phyloP scores from a whole-genome alignment of 2,888 invertebrate species.

The Hyppa rectilinea region DNA sequence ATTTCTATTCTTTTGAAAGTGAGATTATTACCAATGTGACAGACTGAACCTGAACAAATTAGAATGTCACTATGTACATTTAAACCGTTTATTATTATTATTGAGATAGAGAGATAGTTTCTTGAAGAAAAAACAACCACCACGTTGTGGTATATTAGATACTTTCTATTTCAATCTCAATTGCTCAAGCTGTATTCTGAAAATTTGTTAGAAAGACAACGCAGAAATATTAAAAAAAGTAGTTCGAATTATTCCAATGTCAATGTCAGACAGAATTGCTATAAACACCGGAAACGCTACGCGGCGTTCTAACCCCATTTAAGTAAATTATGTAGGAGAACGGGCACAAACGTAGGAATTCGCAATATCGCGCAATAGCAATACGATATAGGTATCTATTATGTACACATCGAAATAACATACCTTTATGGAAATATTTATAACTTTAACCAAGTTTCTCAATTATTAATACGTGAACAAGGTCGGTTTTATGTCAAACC shows the following conservation, averaged over 20 bases:
- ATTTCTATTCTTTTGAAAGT: not conserved
- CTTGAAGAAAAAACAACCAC: not conserved
- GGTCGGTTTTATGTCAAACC: not conserved
- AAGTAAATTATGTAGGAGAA: not conserved
- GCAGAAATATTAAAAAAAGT: not conserved
- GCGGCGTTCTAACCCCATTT: not conserved
- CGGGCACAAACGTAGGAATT: not conserved
- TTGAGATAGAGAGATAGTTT: constrained; percentile 1
- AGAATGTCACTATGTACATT: constrained; percentile 2
- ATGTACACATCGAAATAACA: not conserved
- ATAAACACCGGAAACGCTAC: not conserved
- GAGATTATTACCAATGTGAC: not conserved
- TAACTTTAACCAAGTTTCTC: not conserved
- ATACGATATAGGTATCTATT: not conserved
- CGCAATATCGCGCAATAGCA: constrained; percentile 1
- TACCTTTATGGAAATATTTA: not conserved
- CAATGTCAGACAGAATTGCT: not conserved
- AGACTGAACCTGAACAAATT: not conserved
- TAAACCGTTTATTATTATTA: not conserved
- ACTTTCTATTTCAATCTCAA: constrained; percentile 6
- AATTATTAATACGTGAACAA: not conserved
- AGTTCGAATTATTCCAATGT: not conserved
- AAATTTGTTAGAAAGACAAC: not conserved
- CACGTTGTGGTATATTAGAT: not conserved
- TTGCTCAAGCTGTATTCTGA: not conserved